Conservation (phyloP, 2,797 vertebrate genomes). For the Cottoperca gobio region DNA sequence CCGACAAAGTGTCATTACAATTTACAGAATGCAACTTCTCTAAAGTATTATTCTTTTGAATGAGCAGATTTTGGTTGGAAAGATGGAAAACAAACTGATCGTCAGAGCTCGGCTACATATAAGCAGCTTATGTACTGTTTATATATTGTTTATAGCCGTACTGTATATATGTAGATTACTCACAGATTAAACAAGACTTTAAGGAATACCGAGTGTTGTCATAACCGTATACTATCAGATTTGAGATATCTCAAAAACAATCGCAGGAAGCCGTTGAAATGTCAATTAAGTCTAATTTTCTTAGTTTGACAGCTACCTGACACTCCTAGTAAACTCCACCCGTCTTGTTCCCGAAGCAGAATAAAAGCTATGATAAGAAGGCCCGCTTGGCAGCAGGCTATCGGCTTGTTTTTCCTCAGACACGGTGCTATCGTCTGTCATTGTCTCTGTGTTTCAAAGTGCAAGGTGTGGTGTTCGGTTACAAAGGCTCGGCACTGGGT, state of each 20-base stretch:
- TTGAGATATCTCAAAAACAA: constrained; percentile 1
- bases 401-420: constrained; percentile 44
- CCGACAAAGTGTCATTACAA: neutral
- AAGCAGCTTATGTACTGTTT: neutral
- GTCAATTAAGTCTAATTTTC: neutral
- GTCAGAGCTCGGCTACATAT: neutral
- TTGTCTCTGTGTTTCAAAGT: constrained; percentile 59
- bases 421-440: constrained; percentile 2
- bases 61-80: neutral
- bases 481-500: constrained; percentile 32
- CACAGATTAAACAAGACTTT: constrained; percentile 5
- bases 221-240: neutral
- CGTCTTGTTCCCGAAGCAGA: constrained; percentile 7
- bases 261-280: constrained; percentile 20
- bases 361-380: constrained; percentile 27
- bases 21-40: neutral
- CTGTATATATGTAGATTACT: neutral
- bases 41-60: neutral
- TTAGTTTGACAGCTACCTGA: constrained; percentile 29
- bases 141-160: neutral
- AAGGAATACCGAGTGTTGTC: neutral
- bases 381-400: constrained; percentile 21
- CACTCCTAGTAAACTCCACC: constrained; percentile 18
- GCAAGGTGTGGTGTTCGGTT: constrained; percentile 56
- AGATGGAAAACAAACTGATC: neutral